Percentiles rank a stretch among this genome's conserved stretches.
These are phyloP conservation scores for Carduelis carduelis DNA, from an alignment of 2,797 vertebrate genomes.

Conservation along the genomic window DNA sequence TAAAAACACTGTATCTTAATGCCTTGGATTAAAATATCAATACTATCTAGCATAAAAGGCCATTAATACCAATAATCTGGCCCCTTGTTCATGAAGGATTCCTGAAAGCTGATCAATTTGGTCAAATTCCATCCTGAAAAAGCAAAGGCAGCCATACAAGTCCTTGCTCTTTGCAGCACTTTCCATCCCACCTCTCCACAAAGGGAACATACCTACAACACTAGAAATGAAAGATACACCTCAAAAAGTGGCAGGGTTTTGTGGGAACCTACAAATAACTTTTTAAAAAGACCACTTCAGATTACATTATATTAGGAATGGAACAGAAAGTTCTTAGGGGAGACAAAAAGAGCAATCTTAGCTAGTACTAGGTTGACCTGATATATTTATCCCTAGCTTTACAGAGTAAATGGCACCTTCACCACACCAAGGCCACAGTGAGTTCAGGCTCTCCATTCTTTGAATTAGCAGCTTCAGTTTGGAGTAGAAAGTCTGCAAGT, in stretches of 20 bases:
- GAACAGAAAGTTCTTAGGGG: background rate
- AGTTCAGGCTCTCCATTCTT: background rate
- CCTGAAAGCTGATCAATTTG: slow-evolving; percentile 13
- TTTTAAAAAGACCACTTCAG: background rate
- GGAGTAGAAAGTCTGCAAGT: background rate
- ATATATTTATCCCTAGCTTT: background rate
- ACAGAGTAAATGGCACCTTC: background rate
- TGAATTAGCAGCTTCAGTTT: background rate
- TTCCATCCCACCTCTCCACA: background rate
- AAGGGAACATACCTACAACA: background rate
- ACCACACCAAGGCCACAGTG: background rate
- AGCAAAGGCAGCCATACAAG: background rate
- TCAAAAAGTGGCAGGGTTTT: background rate
- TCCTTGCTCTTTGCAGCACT: background rate
- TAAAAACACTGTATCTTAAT: slow-evolving; percentile 5
- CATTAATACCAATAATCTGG: slow-evolving; percentile 5
- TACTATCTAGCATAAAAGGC: background rate
- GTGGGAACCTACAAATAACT: background rate
- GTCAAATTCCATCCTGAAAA: slow-evolving; percentile 5
- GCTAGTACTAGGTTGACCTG: background rate
- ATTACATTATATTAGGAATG: background rate
- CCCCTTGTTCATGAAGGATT: background rate
- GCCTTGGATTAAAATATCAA: slow-evolving; percentile 44
- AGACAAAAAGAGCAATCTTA: background rate
- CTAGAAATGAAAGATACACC: background rate